Percentiles rank a stretch among this genome's conserved stretches.
phyloP scores from a whole-genome alignment of 1,140 invertebrate species.

The Heliothis virescens region DNA sequence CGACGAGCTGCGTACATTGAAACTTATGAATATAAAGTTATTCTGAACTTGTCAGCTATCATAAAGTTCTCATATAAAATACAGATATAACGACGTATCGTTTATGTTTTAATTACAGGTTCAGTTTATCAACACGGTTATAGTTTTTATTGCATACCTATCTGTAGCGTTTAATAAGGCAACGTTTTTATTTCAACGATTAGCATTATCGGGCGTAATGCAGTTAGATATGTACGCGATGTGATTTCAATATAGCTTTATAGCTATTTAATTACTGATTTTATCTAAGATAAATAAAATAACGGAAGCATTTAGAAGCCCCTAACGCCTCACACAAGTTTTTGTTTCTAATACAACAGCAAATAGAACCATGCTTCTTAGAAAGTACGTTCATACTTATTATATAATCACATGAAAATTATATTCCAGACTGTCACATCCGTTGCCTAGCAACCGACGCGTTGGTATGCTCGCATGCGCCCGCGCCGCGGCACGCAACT shows the following conservation, averaged over 20 bases:
- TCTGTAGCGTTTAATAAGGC: not conserved
- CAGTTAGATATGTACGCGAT: not conserved
- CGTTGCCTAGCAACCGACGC: constrained; percentile 35
- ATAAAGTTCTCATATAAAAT: not conserved
- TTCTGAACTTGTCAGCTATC: not conserved
- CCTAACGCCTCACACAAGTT: too few relatives aligned
- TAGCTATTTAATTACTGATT: constrained; percentile 3
- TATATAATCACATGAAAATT: constrained; percentile 25
- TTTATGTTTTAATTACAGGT: constrained; percentile 1
- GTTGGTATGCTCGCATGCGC: constrained; percentile 32
- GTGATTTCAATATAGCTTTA: constrained; percentile 6
- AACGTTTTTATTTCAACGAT: not conserved
- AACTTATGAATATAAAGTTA: constrained; percentile 1
- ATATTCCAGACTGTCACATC: constrained; percentile 17
- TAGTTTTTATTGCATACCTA: not conserved
- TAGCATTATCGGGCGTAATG: not conserved
- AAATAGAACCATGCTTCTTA: not conserved
- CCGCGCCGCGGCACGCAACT: constrained; percentile 26
- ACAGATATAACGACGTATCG: not conserved
- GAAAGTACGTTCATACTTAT: not conserved
- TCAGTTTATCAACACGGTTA: constrained; percentile 6
- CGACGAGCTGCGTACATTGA: too few relatives aligned
- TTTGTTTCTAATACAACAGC: too few relatives aligned
- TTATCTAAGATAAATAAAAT: not conserved
- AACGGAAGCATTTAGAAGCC: not conserved